phyloP scores from a whole-genome alignment of 2,888 invertebrate species.

The Chamaedrilus cognettii region DNA sequence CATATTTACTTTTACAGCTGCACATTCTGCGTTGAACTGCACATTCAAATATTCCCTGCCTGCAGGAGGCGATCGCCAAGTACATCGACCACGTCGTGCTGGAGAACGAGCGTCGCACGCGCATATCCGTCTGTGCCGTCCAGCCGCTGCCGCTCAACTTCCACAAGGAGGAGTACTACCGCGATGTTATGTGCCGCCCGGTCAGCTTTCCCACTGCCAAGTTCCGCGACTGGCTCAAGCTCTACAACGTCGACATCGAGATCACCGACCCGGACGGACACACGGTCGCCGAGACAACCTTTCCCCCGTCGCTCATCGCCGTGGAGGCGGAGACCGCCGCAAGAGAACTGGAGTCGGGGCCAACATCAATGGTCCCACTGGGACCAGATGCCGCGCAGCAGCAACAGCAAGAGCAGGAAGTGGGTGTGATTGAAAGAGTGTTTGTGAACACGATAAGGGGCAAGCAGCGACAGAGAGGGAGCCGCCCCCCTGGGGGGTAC shows the following conservation, averaged over 20 bases:
- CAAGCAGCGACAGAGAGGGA: too few species aligned
- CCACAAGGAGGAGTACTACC: conserved; percentile 28
- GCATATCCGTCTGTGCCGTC: conserved; percentile 23
- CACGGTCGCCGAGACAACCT: conserved; percentile 25
- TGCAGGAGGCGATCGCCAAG: conserved; percentile 30
- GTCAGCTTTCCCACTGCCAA: conserved; percentile 29
- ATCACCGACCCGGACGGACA: conserved; percentile 30
- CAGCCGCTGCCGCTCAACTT: conserved; percentile 21
- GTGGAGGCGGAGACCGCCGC: too few species aligned
- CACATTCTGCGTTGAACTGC: too few species aligned
- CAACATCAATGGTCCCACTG: too few species aligned
- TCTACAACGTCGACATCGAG: conserved; percentile 32
- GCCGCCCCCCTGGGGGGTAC: too few species aligned
- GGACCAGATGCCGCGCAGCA: too few species aligned
- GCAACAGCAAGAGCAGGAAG: too few species aligned
- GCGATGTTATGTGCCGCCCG: conserved; percentile 28
- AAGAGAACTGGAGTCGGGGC: too few species aligned
- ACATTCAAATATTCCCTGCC: too few species aligned
- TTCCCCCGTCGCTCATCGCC: conserved; percentile 17
- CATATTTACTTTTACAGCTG: too few species aligned
- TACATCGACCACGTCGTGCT: conserved; percentile 29
- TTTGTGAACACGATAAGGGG: too few species aligned
- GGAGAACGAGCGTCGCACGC: conserved; percentile 28
- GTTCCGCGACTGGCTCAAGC: conserved; percentile 31
- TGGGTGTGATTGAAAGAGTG: too few species aligned